Evolutionary conservation across 2,797 vertebrate genomes (phyloP), one percentile per base, ranked within the genome.

Genomic region (Notolabrus celidotus): DNA sequence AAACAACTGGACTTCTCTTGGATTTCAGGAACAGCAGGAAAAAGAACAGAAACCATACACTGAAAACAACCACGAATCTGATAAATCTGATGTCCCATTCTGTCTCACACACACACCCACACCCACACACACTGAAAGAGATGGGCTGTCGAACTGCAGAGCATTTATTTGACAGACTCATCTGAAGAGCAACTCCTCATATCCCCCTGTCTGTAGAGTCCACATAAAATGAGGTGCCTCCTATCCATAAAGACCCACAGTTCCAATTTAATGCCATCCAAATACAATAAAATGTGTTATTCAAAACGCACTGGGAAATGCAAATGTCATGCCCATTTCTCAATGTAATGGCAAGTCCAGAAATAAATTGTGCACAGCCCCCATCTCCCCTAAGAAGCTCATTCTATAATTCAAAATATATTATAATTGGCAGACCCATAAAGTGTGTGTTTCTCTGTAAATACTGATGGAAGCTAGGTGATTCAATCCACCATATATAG

Each of bases 351-450:
- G 63, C 77, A 84, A 52, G 59, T 82, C 61, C 39, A 12, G 78
- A 63, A 70, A 77, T 90, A 90, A 91, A 90, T 80, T 72, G 69
- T 23, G 59, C 63, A n/a, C 9, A 11, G 41, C 46, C 60, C 31
- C 33, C 29, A 54, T 71, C 47, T 72, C 74, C 85, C 79, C 76
- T 74, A 83, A 85, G 74, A 66, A 78, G 60, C 71, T 65, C 66
- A 54, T 83, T 82, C 76, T 66, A 71, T 90, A 86, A 90, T 89
- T 92, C 74, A 81, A 87, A 87, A 86, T 86, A 63, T 80, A 81
- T 84, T 79, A 71, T 86, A 89, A 92, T 91, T 89, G 85, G 76
- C 74, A 77, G 59, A 39, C 45, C 73, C 71, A 79, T 90, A 88
- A 88, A 89, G 83, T 89, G 77, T 86, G 80, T 67, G 65, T 86